phyloP scores from a whole-genome alignment of 2,797 vertebrate genomes.

The Saguinus oedipus region DNA sequence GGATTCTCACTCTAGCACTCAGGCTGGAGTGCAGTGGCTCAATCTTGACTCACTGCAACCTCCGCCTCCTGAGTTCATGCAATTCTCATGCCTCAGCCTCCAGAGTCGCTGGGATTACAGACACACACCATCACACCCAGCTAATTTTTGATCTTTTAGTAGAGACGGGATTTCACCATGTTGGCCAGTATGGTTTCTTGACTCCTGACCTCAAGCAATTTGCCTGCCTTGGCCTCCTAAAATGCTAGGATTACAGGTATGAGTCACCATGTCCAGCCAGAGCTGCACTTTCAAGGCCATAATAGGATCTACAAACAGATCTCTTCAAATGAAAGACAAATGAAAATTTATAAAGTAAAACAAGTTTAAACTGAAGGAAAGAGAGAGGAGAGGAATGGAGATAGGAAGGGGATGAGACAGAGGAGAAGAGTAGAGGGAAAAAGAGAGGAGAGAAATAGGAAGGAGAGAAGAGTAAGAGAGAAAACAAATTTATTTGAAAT shows the following conservation, averaged over 20 bases:
- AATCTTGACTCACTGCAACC: not conserved
- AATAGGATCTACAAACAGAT: not conserved
- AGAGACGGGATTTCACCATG: not conserved
- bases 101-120: not conserved
- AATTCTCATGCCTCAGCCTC: not conserved
- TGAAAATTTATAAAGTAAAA: not conserved
- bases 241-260: not conserved
- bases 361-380: not conserved
- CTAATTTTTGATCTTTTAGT: not conserved
- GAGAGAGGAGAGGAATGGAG: not conserved
- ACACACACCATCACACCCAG: not conserved
- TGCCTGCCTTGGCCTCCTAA: not conserved
- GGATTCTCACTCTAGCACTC: not conserved
- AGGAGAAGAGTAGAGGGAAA: not conserved
- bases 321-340: not conserved
- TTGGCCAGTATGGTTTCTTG: not conserved
- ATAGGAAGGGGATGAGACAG: not conserved
- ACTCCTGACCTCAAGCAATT: not conserved
- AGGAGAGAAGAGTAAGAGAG: not conserved
- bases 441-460: not conserved
- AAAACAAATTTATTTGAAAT: not conserved
- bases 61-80: not conserved
- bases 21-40: not conserved
- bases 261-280: not conserved
- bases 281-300: not conserved